Conservation (phyloP, 2,888 invertebrate genomes). For the Eristalinus aeneus region DNA sequence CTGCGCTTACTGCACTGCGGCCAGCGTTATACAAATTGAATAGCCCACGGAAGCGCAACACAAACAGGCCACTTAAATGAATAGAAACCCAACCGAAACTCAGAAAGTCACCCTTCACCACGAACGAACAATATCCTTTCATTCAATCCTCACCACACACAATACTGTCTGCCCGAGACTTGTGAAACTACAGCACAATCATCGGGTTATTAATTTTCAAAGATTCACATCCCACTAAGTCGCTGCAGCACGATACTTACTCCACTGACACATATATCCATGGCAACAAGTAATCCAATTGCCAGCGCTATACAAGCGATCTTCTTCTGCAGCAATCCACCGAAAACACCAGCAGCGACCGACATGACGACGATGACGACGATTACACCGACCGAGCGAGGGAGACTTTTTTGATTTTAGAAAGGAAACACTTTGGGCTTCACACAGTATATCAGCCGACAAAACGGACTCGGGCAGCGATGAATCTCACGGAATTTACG, state of each 20-base stretch:
- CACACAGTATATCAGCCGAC: constrained; percentile 71
- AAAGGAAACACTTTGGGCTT: constrained; percentile 68
- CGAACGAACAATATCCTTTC: constrained; percentile 50
- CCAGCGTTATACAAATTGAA: neutral
- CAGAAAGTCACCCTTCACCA: neutral
- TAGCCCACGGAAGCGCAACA: neutral
- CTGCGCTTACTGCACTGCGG: neutral
- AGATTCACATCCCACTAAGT: constrained; percentile 48
- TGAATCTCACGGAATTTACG: constrained; percentile 62
- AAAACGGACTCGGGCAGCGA: constrained; percentile 45
- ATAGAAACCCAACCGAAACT: neutral
- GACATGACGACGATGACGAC: constrained; percentile 25
- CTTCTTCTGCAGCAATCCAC: constrained; percentile 59
- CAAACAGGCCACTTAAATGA: neutral
- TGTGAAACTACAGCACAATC: constrained; percentile 57
- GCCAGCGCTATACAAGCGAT: constrained; percentile 67
- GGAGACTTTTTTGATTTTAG: constrained; percentile 55
- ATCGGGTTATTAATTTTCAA: constrained; percentile 50
- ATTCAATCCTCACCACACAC: constrained; percentile 35
- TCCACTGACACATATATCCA: constrained; percentile 80
- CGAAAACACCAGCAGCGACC: constrained; percentile 36
- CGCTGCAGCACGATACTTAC: constrained; percentile 75
- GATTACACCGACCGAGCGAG: constrained; percentile 32
- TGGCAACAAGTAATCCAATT: constrained; percentile 77
- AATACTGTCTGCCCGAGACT: constrained; percentile 18